Evolutionary conservation across 1,140 invertebrate genomes (phyloP), one percentile per base, ranked within the genome.

Genomic region (Lepidurus arcticus): DNA sequence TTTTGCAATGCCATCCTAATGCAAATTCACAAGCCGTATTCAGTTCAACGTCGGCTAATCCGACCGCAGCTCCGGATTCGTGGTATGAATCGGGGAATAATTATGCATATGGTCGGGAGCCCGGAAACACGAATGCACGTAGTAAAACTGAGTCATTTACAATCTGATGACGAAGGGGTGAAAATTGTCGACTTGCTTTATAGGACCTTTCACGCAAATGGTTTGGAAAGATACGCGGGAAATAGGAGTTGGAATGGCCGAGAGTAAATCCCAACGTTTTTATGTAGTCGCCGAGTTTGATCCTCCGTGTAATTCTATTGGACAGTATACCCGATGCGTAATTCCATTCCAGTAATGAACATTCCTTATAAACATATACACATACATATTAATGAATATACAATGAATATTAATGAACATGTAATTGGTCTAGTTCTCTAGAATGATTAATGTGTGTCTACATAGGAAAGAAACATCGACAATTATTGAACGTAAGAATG

Each of bases 271-370:
- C 4, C 89, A 86, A 6, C 87, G 85, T 9, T 86, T 88, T 73
- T 86, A 89, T 73, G 89, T 94, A 1, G 93, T 94, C 0, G 92
- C 91, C 26, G 93, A 95, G 85, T 97, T 96, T 83, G 90, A 89
- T 82, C 94, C 94, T 0, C 90, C 92, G n/a, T 92, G 93, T 44
- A 95, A 94, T 82, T 89, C 90, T 76, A 85, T 91, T 7, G 91
- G 91, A 1, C 88, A 90, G 81, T 96, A 93, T 83, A 82, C 85
- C 0, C 88, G 88, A 76, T 93, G 93, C 84, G 91, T 94, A 34
- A 84, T 87, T 24, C 53, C 76, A 65, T 1, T 65, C 13, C 53
- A 65, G 53, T 65, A 65, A 65, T 10, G 10, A 47, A n/a, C 7
- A 65, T 13, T 65, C 13, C 16, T 16, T 65, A 21, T 11, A 0